Evolutionary conservation across 2,888 invertebrate species (phyloP).

Genomic region (Taenaris catops): DNA sequence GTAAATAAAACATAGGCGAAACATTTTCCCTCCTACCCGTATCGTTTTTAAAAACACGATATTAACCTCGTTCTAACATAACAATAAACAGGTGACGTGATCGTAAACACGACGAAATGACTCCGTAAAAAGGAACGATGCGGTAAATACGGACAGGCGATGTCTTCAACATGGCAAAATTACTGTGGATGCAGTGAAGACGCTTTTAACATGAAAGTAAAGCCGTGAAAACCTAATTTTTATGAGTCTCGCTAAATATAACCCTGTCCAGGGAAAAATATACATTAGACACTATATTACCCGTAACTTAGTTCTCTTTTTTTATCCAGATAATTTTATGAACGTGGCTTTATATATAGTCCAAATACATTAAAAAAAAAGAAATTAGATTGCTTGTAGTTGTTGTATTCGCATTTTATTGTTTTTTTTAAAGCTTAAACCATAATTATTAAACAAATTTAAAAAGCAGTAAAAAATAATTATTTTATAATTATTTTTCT

Average conservation of each 20-base stretch:
- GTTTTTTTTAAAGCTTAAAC: too few relatives aligned
- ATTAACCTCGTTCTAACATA: conserved; percentile 66
- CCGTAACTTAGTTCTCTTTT: too few relatives aligned
- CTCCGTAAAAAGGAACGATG: conserved; percentile 69
- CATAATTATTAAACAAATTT: too few relatives aligned
- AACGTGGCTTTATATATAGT: too few relatives aligned
- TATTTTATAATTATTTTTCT: too few relatives aligned
- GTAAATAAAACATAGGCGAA: too few relatives aligned
- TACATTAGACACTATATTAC: neutral
- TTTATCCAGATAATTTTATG: too few relatives aligned
- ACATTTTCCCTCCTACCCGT: conserved; percentile 7
- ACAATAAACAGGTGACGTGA: conserved; percentile 59
- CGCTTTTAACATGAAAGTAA: conserved; percentile 35
- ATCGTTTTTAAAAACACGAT: conserved; percentile 51
- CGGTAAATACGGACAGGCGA: conserved; percentile 70
- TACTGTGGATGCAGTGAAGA: conserved; percentile 40
- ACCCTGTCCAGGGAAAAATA: conserved; percentile 10
- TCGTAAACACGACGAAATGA: conserved; percentile 62
- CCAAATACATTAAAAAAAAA: too few relatives aligned
- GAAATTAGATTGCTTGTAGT: too few relatives aligned
- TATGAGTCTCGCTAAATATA: conserved; percentile 30
- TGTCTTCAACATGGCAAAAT: conserved; percentile 41
- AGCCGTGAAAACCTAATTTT: conserved; percentile 44
- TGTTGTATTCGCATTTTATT: too few relatives aligned
- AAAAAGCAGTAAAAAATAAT: too few relatives aligned